Base-by-base conservation (phyloP, 2,113 vertebrate genomes). In the Oophaga pumilio region DNA sequence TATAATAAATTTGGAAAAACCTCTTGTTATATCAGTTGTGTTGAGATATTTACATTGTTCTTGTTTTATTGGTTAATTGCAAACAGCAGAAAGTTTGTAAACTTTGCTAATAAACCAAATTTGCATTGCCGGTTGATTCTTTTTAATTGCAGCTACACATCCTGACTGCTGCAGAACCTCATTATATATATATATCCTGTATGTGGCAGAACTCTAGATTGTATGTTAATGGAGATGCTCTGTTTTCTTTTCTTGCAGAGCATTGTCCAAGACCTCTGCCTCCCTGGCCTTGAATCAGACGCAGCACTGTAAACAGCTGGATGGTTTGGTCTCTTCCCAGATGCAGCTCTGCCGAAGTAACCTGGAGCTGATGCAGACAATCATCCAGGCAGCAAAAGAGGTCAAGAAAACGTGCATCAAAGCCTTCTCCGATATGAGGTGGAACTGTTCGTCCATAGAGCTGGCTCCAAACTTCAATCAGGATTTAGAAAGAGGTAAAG, bases 381-480 rank as follows among this genome's bases (percentile, higher is more conserved):
- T 99, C 24, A 94, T 98, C 90, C 96, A 97, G 68, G 97, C 98
- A 0, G 98, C 98, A 0, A 94, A 95, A 0, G 97, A 98, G 87
- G 98, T 97, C 90, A 97, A 96, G 91, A 98, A 98, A 92, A 97
- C 96, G 1, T 99, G 98, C 91, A 96, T 88, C 88, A 97, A 97
- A 93, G 96, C 97, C 0, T 99, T 99, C 0, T 87, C 95, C 0
- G 98, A 99, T 90, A 99, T 99, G 98, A 93, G 98, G 69, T 99
- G 98, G 98, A 99, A 99, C 94, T 99, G 98, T 90, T 98, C 98
- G 33, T 98, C 98, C 90, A 98, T 99, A 0, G 97, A 98, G 33
- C 94, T 96, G 26, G 93, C 95, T 24, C 93, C 96, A 0, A 97
- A 97, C 93, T 99, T 97, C 91, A 93, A 95, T 53, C 96, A 98